These are phyloP conservation scores for Vidua macroura DNA, from an alignment of 2,113 vertebrate genomes.

Conservation along the genomic window DNA sequence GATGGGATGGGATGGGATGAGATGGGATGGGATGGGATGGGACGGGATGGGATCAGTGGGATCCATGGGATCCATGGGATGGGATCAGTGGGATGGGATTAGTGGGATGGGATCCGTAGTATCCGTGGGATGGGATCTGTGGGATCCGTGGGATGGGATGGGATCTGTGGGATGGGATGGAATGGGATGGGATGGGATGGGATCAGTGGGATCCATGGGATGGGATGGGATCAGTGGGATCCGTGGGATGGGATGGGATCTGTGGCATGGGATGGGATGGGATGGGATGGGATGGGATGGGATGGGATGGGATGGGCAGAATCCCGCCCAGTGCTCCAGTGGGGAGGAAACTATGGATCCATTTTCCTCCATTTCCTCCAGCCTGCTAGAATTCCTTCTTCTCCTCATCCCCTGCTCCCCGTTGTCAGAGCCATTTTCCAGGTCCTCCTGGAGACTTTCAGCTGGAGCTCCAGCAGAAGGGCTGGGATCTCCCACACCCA, in stretches of 20 bases:
- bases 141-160: too few relatives aligned
- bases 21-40: too few relatives aligned
- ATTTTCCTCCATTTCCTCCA: not conserved
- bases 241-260: not conserved
- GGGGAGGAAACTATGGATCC: fast-evolving
- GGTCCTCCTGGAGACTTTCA: not conserved
- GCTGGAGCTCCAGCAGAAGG: not conserved
- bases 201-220: too few relatives aligned
- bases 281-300: not conserved
- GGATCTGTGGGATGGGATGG: too few relatives aligned
- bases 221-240: not conserved
- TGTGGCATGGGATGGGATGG: not conserved
- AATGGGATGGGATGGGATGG: too few relatives aligned
- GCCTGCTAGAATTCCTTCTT: not conserved
- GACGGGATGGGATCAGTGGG: too few relatives aligned
- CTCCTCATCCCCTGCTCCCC: fast-evolving
- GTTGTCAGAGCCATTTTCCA: not conserved
- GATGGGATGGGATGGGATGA: not conserved
- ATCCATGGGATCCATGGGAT: too few relatives aligned
- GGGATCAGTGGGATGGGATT: too few relatives aligned
- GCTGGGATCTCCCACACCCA: not conserved
- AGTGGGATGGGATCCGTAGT: too few relatives aligned
- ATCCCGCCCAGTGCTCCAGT: not conserved
- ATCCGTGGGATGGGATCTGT: too few relatives aligned
- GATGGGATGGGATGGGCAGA: not conserved